These are phyloP conservation scores for Scophthalmus maximus DNA, from an alignment of 2,113 vertebrate genomes.

Conservation along the genomic window DNA sequence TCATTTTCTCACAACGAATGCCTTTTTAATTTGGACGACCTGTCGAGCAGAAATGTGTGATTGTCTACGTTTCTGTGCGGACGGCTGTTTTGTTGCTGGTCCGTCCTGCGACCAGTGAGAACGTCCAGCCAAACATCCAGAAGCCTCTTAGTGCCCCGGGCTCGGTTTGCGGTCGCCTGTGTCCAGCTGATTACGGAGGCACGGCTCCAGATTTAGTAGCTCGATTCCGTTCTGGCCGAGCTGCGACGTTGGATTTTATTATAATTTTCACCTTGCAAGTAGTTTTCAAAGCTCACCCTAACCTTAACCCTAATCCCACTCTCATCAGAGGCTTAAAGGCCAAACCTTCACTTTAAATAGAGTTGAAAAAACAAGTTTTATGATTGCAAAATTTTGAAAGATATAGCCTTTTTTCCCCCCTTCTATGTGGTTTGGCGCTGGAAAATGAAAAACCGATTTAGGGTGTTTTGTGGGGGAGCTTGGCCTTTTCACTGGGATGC, in stretches of 20 bases:
- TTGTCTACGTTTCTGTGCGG: constrained; percentile 58
- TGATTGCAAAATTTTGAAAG: constrained; percentile 55
- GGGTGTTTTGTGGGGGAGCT: constrained; percentile 55
- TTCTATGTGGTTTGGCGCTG: constrained; percentile 56
- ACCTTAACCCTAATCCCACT: constrained; percentile 66
- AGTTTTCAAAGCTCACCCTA: constrained; percentile 65
- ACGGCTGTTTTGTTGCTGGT: constrained; percentile 39
- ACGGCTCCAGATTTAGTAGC: constrained; percentile 57
- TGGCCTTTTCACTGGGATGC: constrained; percentile 30
- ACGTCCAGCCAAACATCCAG: constrained; percentile 44
- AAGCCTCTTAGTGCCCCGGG: constrained; percentile 39
- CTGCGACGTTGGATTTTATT: constrained; percentile 52
- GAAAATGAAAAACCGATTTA: constrained; percentile 51
- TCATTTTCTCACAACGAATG: constrained; percentile 58
- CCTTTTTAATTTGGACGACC: constrained; percentile 66
- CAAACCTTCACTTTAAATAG: constrained; percentile 60
- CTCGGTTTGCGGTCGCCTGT: constrained; percentile 58
- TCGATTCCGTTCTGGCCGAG: constrained; percentile 44
- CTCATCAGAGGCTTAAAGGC: constrained; percentile 53
- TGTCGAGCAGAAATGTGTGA: constrained; percentile 58
- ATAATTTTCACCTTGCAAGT: constrained; percentile 66
- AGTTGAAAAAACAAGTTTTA: constrained; percentile 64
- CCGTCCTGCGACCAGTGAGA: constrained; percentile 39
- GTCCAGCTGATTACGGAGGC: constrained; percentile 62
- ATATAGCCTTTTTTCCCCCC: constrained; percentile 17